These are phyloP conservation scores for Ennomos erosarius DNA, from an alignment of 2,888 invertebrate genomes.

Conservation along the genomic window DNA sequence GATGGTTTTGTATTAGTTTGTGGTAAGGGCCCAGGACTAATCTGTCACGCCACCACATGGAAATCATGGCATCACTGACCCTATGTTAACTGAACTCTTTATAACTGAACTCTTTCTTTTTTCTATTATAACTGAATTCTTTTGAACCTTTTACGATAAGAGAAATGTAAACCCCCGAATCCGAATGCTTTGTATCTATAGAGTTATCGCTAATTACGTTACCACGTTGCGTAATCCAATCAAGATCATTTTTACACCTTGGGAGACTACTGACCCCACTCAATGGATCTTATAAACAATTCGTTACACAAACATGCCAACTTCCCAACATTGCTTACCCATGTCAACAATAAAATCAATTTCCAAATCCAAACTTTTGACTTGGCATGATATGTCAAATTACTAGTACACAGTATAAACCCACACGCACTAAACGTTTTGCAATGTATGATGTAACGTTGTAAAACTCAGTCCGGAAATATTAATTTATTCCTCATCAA, in stretches of 20 bases:
- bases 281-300: slow-evolving; percentile 42
- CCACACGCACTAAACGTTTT: slow-evolving; percentile 23
- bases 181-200: too few species aligned
- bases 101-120: too few species aligned
- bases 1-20: too few species aligned
- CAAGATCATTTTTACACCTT: slow-evolving; percentile 1
- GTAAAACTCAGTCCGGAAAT: slow-evolving; percentile 33
- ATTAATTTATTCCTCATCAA: slow-evolving; percentile 34
- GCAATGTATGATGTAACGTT: slow-evolving; percentile 30
- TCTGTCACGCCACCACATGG: slow-evolving; percentile 26
- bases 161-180: too few species aligned
- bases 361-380: slow-evolving; percentile 14
- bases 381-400: slow-evolving; percentile 33
- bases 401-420: slow-evolving; percentile 11
- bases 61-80: slow-evolving; percentile 2
- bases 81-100: too few species aligned
- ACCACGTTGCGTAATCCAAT: too few species aligned
- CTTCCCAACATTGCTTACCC: slow-evolving; percentile 4
- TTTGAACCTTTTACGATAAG: too few species aligned
- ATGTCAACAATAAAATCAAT: slow-evolving; percentile 27
- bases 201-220: too few species aligned
- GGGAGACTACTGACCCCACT: slow-evolving; percentile 27
- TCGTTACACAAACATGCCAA: slow-evolving; percentile 32
- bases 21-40: too few species aligned
- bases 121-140: neutral